Evolutionary conservation across 2,113 vertebrate genomes (phyloP), one percentile per base, ranked within the genome.

Genomic region (Oxyruncus cristatus): DNA sequence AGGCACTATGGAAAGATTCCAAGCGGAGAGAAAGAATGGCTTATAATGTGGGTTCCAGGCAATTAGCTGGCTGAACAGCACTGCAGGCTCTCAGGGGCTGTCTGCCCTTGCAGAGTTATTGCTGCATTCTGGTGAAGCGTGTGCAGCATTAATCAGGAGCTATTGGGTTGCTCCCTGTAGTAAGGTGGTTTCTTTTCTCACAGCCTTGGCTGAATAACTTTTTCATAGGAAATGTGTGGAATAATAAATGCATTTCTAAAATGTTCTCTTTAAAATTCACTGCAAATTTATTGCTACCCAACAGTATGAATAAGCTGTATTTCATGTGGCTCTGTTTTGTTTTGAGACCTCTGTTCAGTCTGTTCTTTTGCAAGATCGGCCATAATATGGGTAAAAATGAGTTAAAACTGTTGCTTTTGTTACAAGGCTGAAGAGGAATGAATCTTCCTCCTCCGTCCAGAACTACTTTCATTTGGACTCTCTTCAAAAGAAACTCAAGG

Each of bases 401-500:
- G 4, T 50, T 88, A 2, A 85, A 91, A 67, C 47, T 68, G 28
- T 37, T 59, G 8, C 35, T 88, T 61, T 76, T 12, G 2, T 56
- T 89, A 37, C 49, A 96, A 99, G 99, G 84, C 88, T 99, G 86
- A 99, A 98, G 92, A 98, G 98, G 52, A 99, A 98, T 90, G 99
- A 99, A 90, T 98, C 98, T 3, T 98, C 96, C 12, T 98, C 98
- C 86, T 99, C 98, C 0, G 97, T 99, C 71, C 99, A 99, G 96
- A 98, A 97, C 75, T 98, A 98, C 96, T 99, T 99, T 93, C 99
- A 99, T 44, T 91, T 99, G 98, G 99, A 99, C 92, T 99, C 99
- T 12, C 98, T 99, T 89, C 99, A 99, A 84, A 99, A 99, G 98
- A 99, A 99, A 94, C 98, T 99, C 58, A 99, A 99, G 97, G 99